Conservation (phyloP, 1,140 invertebrate species). For the Anastrepha obliqua region DNA sequence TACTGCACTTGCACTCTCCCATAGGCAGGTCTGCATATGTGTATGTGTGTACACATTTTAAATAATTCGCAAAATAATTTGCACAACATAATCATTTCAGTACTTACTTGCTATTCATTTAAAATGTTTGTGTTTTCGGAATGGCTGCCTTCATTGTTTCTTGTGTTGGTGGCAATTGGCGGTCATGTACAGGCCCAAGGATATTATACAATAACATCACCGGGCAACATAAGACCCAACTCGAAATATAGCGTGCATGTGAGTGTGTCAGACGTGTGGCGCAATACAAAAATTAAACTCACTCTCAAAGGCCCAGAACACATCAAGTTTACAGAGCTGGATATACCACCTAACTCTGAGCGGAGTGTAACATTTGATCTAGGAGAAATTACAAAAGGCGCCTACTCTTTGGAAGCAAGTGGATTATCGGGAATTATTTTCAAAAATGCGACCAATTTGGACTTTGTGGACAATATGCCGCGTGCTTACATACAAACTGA, state of each 20-base stretch:
- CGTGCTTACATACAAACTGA: conserved; percentile 95
- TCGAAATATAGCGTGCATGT: conserved; percentile 76
- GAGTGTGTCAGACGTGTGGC: conserved; percentile 83
- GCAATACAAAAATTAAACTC: conserved; percentile 82
- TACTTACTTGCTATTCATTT: not conserved
- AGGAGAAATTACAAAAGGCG: conserved; percentile 76
- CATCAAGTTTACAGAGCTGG: not conserved
- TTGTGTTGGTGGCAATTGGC: conserved; percentile 76
- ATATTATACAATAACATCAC: conserved; percentile 40
- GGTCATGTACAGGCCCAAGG: not conserved
- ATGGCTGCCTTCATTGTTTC: not conserved
- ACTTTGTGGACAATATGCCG: conserved; percentile 87
- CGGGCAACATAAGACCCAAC: not conserved
- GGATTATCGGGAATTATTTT: conserved; percentile 84
- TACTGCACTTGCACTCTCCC: too few species aligned
- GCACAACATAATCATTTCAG: not conserved
- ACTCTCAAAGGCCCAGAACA: not conserved
- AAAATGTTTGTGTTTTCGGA: not conserved
- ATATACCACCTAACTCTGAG: not conserved
- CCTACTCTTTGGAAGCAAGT: conserved; percentile 82
- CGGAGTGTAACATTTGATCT: not conserved
- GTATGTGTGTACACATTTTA: too few species aligned
- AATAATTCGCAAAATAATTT: too few species aligned
- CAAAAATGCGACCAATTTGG: conserved; percentile 81
- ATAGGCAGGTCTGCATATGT: too few species aligned